Evolutionary conservation across 1,140 invertebrate species (phyloP), one percentile per base, ranked within the genome.

Genomic region (Maconellicoccus hirsutus): DNA sequence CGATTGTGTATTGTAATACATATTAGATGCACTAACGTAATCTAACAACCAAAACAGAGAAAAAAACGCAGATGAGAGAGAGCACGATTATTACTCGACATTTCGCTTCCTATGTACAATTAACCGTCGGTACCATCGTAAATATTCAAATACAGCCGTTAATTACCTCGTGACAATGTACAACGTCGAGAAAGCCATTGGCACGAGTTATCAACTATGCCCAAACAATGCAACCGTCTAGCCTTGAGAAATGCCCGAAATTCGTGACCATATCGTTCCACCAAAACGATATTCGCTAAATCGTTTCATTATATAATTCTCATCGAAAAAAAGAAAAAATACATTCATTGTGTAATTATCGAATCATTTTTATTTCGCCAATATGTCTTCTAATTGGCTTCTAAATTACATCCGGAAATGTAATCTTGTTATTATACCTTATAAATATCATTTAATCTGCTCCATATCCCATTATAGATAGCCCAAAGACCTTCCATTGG

Each of bases 111-210:
- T 2, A 52, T 52, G 6, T 38, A 38, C 33, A 38, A 38, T 52
- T 52, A 8, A 16, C 42, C n/a, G 6, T 19, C n/a, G 42, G 12
- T 33, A 14, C 12, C 42, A 19, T 52, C 42, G 42, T 52, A 52
- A 52, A 52, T 52, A 52, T 52, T 52, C 42, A 52, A 52, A 52
- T 52, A 19, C 42, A 52, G 42, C n/a, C n/a, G 42, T 52, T 52
- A 52, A 52, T 52, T 52, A 52, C 6, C 42, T 52, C 42, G 42
- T 52, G 42, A 52, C 42, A 52, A 52, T 8, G 16, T 52, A 19
- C n/a, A 52, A 3, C 42, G 6, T 16, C 16, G 42, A 52, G 42
- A 52, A 52, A 52, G 42, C 6, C n/a, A 52, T 16, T 52, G 42
- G 16, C 42, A 52, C 42, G 42, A 52, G 42, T 52, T 52, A 33